Base-by-base conservation (phyloP, 2,113 vertebrate species). In the Podiceps cristatus region DNA sequence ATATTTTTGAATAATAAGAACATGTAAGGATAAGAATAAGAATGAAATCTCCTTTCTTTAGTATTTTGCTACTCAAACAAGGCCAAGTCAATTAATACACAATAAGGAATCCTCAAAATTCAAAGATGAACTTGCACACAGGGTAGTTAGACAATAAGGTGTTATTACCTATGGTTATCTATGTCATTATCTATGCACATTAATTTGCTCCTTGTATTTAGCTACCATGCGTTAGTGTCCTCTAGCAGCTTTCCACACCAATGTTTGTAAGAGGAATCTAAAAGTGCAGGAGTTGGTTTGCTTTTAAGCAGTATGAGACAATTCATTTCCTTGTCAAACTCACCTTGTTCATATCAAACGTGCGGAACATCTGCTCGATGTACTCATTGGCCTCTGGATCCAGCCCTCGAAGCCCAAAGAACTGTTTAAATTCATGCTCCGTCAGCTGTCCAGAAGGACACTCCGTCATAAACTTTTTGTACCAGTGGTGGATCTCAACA, bases 281-380 rank as follows among this genome's bases (percentile, higher is more conserved):
- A 12, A 75, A 67, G 9, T 27, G 24, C 40, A 75, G 28, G 42
- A 82, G 23, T 2, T 52, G 35, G 19, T 59, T 88, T 12, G 15
- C 52, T 82, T 68, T 24, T 33, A 71, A 84, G 56, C 37, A 63
- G 55, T 11, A 47, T 0, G 0, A 25, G 20, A 29, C 44, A 81
- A 58, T 31, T 55, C 42, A 75, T 47, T 50, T 88, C 18, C 82
- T 42, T 49, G 72, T 28, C 1, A 0, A 71, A 92, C 98, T 98
- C 77, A 99, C 99, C 99, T 99, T 99, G 97, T 99, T 99, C 99
- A 99, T 99, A 95, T 99, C 99, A n/a, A 99, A 99, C 0, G 99
- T 99, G 72, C 98, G 98, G 93, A 99, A 99, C 99, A 99, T 99
- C 98, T 99, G 99, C 96, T 99, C 99, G 11, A 99, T 99, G 97